Base-by-base conservation (phyloP, 2,113 vertebrate genomes). In the Rhodinocichla rosea region DNA sequence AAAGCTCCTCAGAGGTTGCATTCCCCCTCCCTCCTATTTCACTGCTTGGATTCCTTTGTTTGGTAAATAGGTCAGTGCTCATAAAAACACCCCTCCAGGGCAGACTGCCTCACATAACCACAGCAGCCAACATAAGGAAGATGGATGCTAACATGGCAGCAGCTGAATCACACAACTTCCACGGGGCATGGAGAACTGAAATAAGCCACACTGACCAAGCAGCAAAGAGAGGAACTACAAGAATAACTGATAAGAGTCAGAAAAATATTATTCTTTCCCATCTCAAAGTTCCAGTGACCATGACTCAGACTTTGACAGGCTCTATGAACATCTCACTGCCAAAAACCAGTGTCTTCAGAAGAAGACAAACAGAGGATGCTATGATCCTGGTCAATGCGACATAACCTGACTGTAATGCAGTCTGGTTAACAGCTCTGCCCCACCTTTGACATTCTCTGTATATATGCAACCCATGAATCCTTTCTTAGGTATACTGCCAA, bases 31-130 rank as follows among this genome's bases (percentile, higher is more conserved):
- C 67, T 92, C 40, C 10, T 3, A 2, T 89, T 91, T 83, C 63
- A 65, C 64, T 21, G 4, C 74, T 55, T 35, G 78, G 75, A 97
- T 76, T 94, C 73, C 63, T 90, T 79, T 93, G 92, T 94, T 89
- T 87, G 37, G 68, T 92, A 96, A 97, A 97, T 97, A 97, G 97
- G 95, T 97, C 97, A 97, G 55, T 33, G 69, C 88, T 94, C 73
- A 95, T 81, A 94, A 96, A 95, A 96, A 91, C 45, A 71, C 30
- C 39, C 85, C 92, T 91, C 71, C 73, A 86, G 86, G 83, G 84
- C 94, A 60, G 74, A 55, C 63, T 84, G 76, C 37, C 89, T 77
- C 92, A 90, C 44, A 63, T 68, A 84, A 91, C 62, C 57, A 84
- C 55, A 62, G 86, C 49, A 81, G 85, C 44, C 69, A 91, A 11